Evolutionary conservation across 2,113 vertebrate species (phyloP).

Genomic region (Thamnaconus septentrionalis): DNA sequence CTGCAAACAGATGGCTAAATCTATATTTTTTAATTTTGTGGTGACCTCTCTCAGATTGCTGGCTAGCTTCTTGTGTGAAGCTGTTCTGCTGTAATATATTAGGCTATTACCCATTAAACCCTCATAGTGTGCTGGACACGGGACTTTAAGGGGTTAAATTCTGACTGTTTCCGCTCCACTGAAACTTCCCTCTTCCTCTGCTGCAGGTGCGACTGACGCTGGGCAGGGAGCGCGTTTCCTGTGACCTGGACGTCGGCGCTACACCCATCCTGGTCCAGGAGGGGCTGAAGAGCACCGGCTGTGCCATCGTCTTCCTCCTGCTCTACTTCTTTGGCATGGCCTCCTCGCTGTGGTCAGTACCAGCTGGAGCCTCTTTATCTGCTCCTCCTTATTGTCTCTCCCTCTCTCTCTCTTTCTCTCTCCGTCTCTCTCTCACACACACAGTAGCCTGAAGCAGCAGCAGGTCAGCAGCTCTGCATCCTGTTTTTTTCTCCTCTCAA

Average conservation of each 20-base stretch:
- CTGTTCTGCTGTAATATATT: too few relatives aligned
- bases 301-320: conserved; percentile 98
- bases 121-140: too few relatives aligned
- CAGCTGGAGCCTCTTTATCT: not conserved
- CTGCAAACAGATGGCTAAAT: too few relatives aligned
- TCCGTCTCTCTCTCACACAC: not conserved
- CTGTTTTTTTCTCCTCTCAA: conserved; percentile 48
- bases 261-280: conserved; percentile 96
- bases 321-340: conserved; percentile 99
- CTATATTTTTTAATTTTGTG: too few relatives aligned
- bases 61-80: too few relatives aligned
- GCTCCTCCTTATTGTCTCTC: too few relatives aligned
- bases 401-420: too few relatives aligned
- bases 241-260: conserved; percentile 93
- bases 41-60: too few relatives aligned
- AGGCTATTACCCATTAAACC: too few relatives aligned
- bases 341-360: conserved; percentile 92
- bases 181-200: not conserved
- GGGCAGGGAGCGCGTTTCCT: conserved; percentile 96
- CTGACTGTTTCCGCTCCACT: not conserved
- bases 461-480: conserved; percentile 50
- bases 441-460: not conserved
- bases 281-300: conserved; percentile 98
- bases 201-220: conserved; percentile 86
- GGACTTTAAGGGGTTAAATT: too few relatives aligned